Base-by-base conservation (phyloP, 2,888 invertebrate species). In the Trissolcus japonicus region DNA sequence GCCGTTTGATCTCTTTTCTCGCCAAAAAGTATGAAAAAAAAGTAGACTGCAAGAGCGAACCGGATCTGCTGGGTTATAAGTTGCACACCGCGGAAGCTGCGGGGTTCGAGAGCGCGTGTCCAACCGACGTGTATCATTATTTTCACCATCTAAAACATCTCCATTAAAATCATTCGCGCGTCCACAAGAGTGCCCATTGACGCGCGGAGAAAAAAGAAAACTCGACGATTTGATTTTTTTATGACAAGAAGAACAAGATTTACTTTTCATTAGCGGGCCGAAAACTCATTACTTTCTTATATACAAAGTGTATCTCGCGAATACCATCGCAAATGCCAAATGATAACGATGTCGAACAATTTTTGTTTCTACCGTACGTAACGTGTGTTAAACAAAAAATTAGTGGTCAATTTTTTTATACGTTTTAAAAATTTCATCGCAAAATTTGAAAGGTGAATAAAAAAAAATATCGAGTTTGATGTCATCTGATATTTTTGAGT, bases 81-180 rank as follows among this genome's bases (percentile, higher is more conserved):
- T 79, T 79, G 81, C 81, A 80, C 80, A 80, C 76, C 79, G 81
- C 83, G 84, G 84, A 84, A 84, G 83, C 82, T 80, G 80, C 80
- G 78, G 80, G 80, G 73, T 66, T 69, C 63, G 69, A 73, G 78
- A 69, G 79, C 83, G 81, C 84, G 83, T 84, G 84, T 84, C 83
- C 81, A 75, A 66, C 78, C 79, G 73, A 79, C 79, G 80, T 82
- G 80, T 82, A 82, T 83, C 83, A 83, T 84, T 83, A 82, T 78
- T 84, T 76, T 72, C 73, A 57, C 77, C 75, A 72, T 66, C 78
- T 80, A 80, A 79, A 83, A 84, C 82, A 79, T 82, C 84, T 84
- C 81, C 82, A 83, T 84, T 74, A 66, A 71, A 75, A 78, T 66
- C 71, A 78, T 78, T 74, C 74, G 71, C 74, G 67, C 71, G 67